phyloP scores from a whole-genome alignment of 2,888 invertebrate genomes.

The Stenodema calcarata region DNA sequence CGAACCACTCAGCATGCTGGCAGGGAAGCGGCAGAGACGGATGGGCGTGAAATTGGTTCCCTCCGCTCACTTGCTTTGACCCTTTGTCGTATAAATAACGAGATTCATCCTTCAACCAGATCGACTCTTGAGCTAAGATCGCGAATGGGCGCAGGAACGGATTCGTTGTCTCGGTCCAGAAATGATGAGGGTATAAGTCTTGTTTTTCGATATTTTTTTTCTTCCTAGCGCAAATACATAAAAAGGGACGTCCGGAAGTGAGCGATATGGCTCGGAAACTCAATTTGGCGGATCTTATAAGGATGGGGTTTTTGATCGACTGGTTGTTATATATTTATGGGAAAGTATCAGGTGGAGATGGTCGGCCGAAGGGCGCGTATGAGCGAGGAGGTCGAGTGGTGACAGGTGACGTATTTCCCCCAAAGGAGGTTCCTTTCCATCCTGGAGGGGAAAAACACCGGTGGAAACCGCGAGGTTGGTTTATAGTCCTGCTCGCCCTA shows the following conservation, averaged over 20 bases:
- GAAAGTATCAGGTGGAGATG: not conserved
- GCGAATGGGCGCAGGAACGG: not conserved
- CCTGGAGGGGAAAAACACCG: not conserved
- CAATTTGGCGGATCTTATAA: constrained; percentile 30
- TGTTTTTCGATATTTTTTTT: not conserved
- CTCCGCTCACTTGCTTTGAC: not conserved
- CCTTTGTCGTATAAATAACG: not conserved
- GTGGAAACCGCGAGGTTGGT: not conserved
- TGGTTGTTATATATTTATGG: constrained; percentile 45
- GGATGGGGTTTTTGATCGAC: constrained; percentile 18
- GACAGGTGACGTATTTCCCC: constrained; percentile 39
- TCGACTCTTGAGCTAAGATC: not conserved
- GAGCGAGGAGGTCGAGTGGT: constrained; percentile 25
- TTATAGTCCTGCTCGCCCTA: not conserved
- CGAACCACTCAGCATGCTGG: not conserved
- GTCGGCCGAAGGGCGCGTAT: not conserved
- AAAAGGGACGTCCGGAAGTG: constrained; percentile 4
- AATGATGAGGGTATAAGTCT: constrained; percentile 8
- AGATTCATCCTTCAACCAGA: not conserved
- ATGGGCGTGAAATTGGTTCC: not conserved
- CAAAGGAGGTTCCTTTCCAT: not conserved
- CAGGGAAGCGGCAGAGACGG: not conserved
- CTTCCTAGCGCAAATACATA: not conserved
- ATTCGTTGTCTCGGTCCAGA: not conserved
- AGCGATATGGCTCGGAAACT: constrained; percentile 40